Evolutionary conservation across 1,140 invertebrate species (phyloP).

Genomic region (Drosophila subpulchrella): DNA sequence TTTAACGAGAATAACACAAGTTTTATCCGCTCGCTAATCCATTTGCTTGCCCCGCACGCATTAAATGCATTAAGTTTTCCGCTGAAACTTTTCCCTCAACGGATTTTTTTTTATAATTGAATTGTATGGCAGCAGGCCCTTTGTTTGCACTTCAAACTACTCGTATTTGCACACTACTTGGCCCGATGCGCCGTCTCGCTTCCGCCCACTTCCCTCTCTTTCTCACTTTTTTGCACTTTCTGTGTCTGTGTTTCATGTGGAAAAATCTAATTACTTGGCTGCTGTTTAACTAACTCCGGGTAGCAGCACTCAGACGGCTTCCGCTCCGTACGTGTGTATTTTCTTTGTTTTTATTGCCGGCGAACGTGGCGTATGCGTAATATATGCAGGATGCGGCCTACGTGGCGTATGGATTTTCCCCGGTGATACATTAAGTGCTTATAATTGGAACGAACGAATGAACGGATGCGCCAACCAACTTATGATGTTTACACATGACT

Average conservation of each 20-base stretch:
- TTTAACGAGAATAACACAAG: conserved; percentile 41
- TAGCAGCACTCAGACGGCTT: conserved; percentile 19
- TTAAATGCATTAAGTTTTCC: conserved; percentile 77
- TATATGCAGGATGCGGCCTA: conserved; percentile 56
- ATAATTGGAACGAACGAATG: conserved; percentile 79
- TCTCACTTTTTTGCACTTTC: neutral
- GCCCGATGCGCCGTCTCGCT: conserved; percentile 2
- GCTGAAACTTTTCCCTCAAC: conserved; percentile 36
- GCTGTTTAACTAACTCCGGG: conserved; percentile 68
- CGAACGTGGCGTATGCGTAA: conserved; percentile 72
- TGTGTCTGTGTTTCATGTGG: conserved; percentile 55
- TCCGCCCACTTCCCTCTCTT: conserved; percentile 1
- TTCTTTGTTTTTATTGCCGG: conserved; percentile 63
- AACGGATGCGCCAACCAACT: conserved; percentile 69
- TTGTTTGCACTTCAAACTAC: conserved; percentile 77
- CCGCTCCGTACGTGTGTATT: conserved; percentile 31
- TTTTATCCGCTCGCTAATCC: conserved; percentile 56
- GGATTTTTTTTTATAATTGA: conserved; percentile 69
- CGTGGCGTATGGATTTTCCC: conserved; percentile 27
- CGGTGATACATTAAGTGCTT: conserved; percentile 76
- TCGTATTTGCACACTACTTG: conserved; percentile 57
- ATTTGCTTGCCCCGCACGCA: conserved; percentile 77
- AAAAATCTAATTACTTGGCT: conserved; percentile 82
- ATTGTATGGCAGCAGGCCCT: conserved; percentile 64
- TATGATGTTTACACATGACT: conserved; percentile 83